Evolutionary conservation across 2,888 invertebrate genomes (phyloP), one percentile per base, ranked within the genome.

Genomic region (Andrena marginata): DNA sequence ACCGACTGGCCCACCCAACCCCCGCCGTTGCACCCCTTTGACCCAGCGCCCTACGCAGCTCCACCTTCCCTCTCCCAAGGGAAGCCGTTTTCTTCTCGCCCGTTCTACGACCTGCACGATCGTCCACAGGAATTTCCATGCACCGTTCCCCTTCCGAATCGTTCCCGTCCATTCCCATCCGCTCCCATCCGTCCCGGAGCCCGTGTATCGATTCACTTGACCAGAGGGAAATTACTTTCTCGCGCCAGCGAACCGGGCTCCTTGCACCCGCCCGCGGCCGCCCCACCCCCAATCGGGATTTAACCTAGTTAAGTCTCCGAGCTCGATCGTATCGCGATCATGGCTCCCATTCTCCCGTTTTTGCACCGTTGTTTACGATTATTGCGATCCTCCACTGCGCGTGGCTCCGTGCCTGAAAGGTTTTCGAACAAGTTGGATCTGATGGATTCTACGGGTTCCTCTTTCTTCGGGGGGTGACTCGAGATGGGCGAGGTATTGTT

Each of bases 41-140:
- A 68, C 72, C 70, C 71, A 64, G 49, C 80, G 62, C 51, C 64
- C 85, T 60, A 84, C 79, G 72, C 80, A 77, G 75, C 73, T 78
- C 75, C 75, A 76, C 80, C 80, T 69, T 70, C 75, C 60, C 60
- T 62, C 67, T 68, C 29, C 56, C 26, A 8, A 23, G 62, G 33
- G 68, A 54, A 65, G 62, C 42, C 48, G 59, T 29, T 63, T 48
- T 65, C 77, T 68, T 72, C 63, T 31, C 60, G 2, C 48, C 48
- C 59, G 35, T 23, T 62, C 48, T 33, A 23, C 56, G 8, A 68
- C 74, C 67, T 67, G 79, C 78, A 75, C 80, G 73, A 80, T 86
- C 85, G 74, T 73, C 69, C 65, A 35, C 72, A 65, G 73, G 75
- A 76, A 86, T 80, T 80, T 78, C 80, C 75, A 76, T 85, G 68